A percentile compares a stretch with the other conserved stretches of the same genome.
These are phyloP conservation scores for Aspiorhynchus laticeps DNA, from an alignment of 2,113 vertebrate genomes.

Conservation along the genomic window DNA sequence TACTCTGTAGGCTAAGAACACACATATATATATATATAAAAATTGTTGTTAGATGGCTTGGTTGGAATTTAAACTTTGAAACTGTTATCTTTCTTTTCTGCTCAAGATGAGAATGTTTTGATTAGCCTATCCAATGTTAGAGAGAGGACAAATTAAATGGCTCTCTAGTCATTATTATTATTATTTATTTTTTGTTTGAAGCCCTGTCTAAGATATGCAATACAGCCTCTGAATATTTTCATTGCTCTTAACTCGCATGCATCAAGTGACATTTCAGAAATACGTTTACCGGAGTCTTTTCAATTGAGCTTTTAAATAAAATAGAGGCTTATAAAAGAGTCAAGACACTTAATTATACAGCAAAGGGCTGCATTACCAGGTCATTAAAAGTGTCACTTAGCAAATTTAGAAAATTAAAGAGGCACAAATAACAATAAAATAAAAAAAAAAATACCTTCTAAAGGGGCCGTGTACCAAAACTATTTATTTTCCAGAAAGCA, in stretches of 20 bases:
- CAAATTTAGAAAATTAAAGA: constrained; percentile 20
- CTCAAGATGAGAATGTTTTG: too few relatives aligned
- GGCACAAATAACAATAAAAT: too few relatives aligned
- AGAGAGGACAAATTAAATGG: too few relatives aligned
- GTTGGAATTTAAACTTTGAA: too few relatives aligned
- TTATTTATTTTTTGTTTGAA: too few relatives aligned
- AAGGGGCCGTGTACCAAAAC: neutral
- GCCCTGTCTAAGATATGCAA: neutral
- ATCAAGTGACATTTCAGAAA: neutral
- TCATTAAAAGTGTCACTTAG: constrained; percentile 6
- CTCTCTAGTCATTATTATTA: neutral
- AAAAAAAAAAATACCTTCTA: neutral
- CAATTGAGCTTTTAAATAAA: constrained; percentile 18
- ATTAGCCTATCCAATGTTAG: too few relatives aligned
- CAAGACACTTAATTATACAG: constrained; percentile 3
- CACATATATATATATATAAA: too few relatives aligned
- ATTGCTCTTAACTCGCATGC: neutral
- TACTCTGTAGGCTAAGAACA: too few relatives aligned
- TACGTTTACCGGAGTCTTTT: constrained; percentile 1
- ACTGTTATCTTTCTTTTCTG: too few relatives aligned
- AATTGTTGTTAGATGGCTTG: too few relatives aligned
- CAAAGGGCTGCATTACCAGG: constrained; percentile 12
- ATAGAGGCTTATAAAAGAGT: constrained; percentile 29
- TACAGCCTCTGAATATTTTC: neutral
- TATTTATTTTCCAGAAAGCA: neutral